Percentiles rank a stretch among this genome's conserved stretches.
phyloP scores from a whole-genome alignment of 2,888 invertebrate genomes.

The Cephonodes hylas region DNA sequence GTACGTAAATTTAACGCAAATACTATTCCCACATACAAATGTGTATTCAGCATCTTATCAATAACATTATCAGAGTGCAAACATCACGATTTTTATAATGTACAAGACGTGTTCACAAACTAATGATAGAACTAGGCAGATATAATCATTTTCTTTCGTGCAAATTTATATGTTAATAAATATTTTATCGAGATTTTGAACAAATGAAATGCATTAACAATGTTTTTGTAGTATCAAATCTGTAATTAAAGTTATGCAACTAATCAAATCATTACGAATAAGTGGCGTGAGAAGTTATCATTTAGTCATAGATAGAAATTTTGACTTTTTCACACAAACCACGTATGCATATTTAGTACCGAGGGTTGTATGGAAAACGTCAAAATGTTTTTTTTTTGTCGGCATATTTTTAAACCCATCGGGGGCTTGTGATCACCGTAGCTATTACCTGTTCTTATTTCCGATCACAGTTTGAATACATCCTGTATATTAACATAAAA shows the following conservation, averaged over 20 bases:
- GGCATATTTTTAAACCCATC: too few relatives aligned
- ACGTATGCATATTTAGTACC: too few relatives aligned
- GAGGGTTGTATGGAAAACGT: too few relatives aligned
- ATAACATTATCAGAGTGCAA: constrained; percentile 4
- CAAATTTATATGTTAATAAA: neutral
- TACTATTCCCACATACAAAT: neutral
- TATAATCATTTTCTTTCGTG: neutral
- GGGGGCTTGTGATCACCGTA: too few relatives aligned
- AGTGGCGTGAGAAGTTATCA: too few relatives aligned
- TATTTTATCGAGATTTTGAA: neutral
- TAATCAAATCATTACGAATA: neutral
- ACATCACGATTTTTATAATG: neutral
- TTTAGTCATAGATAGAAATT: too few relatives aligned
- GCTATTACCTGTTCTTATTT: too few relatives aligned
- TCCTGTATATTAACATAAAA: too few relatives aligned
- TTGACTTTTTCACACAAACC: too few relatives aligned
- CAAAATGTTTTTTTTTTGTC: too few relatives aligned
- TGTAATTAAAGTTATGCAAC: too few relatives aligned
- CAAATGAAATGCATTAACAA: neutral
- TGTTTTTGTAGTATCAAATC: neutral
- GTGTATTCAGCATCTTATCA: constrained; percentile 5
- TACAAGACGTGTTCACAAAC: constrained; percentile 5
- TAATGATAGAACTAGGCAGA: neutral
- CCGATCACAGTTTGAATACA: too few relatives aligned
- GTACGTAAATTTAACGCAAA: neutral